Percentiles rank a stretch among this genome's conserved stretches.
These are phyloP conservation scores for Tupaia chinensis DNA, from an alignment of 2,113 vertebrate species.

Conservation along the genomic window DNA sequence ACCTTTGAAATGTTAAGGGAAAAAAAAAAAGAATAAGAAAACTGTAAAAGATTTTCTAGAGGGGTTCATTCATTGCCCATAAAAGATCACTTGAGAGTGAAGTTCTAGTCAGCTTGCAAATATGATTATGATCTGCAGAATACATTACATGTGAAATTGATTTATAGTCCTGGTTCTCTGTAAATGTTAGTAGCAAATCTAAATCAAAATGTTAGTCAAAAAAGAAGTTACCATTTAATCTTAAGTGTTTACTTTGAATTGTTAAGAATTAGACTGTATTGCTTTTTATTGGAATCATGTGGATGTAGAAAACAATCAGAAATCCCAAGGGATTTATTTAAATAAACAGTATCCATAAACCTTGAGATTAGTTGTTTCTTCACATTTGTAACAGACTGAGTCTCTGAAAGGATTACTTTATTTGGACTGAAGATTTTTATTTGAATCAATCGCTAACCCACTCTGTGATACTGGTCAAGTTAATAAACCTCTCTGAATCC, in stretches of 20 bases:
- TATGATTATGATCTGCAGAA: background rate
- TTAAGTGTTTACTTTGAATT: conserved; percentile 23
- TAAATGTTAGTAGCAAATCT: conserved; percentile 39
- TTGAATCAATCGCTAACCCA: background rate
- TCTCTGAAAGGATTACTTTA: background rate
- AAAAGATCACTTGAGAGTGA: conserved; percentile 42
- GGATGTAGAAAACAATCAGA: background rate
- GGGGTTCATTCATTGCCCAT: conserved; percentile 14
- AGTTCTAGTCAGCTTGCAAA: background rate
- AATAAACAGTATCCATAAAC: conserved; percentile 18
- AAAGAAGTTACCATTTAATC: conserved; percentile 17
- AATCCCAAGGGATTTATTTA: background rate
- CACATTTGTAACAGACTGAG: background rate
- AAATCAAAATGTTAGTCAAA: conserved; percentile 42
- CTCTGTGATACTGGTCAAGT: background rate
- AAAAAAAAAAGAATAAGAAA: conserved; percentile 46
- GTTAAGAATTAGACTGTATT: background rate
- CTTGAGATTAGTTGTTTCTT: background rate
- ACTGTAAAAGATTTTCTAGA: conserved; percentile 28
- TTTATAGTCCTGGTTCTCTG: background rate
- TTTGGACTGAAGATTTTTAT: conserved; percentile 10
- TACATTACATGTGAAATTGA: background rate
- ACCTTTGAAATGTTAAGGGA: background rate
- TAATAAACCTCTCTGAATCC: background rate
- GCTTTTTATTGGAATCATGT: background rate